phyloP scores from a whole-genome alignment of 2,888 invertebrate genomes.

The Synanthedon formicaeformis region DNA sequence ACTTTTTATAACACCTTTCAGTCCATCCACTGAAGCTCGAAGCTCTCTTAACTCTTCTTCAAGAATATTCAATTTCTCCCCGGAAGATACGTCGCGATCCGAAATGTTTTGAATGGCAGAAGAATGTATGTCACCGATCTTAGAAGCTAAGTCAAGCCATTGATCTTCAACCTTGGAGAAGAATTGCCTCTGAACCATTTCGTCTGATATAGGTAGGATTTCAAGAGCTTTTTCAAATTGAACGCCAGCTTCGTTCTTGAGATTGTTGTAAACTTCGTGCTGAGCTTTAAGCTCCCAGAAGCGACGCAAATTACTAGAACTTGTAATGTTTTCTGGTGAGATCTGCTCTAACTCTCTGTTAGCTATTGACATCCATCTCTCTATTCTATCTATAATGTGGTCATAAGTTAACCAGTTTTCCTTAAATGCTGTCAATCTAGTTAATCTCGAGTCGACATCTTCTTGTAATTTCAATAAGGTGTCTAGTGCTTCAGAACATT shows the following conservation, averaged over 20 bases:
- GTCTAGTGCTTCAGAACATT: constrained; percentile 79
- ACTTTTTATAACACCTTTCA: constrained; percentile 83
- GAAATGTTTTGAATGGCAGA: constrained; percentile 78
- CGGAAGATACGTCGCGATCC: constrained; percentile 78
- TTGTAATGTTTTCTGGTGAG: constrained; percentile 73
- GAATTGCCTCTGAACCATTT: constrained; percentile 83
- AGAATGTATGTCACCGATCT: constrained; percentile 75
- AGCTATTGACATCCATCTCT: constrained; percentile 81
- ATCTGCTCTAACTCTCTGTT: constrained; percentile 78
- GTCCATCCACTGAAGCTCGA: constrained; percentile 74
- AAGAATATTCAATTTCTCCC: constrained; percentile 79
- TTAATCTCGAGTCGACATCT: constrained; percentile 79
- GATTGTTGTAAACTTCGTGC: constrained; percentile 84
- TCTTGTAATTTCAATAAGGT: constrained; percentile 80
- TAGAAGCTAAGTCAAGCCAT: constrained; percentile 76
- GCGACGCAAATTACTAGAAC: constrained; percentile 79
- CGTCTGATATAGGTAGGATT: constrained; percentile 85
- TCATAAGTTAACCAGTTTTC: constrained; percentile 85
- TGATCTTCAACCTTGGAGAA: constrained; percentile 82
- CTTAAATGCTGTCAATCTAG: constrained; percentile 78
- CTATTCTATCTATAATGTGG: constrained; percentile 77
- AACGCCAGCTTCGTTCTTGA: constrained; percentile 78
- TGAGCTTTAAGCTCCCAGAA: constrained; percentile 93
- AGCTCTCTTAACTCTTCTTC: constrained; percentile 84
- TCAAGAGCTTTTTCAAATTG: constrained; percentile 83